A percentile compares a stretch with the other conserved stretches of the same genome.
Conservation (phyloP, 2,113 vertebrate genomes). For the Donacobius atricapilla region DNA sequence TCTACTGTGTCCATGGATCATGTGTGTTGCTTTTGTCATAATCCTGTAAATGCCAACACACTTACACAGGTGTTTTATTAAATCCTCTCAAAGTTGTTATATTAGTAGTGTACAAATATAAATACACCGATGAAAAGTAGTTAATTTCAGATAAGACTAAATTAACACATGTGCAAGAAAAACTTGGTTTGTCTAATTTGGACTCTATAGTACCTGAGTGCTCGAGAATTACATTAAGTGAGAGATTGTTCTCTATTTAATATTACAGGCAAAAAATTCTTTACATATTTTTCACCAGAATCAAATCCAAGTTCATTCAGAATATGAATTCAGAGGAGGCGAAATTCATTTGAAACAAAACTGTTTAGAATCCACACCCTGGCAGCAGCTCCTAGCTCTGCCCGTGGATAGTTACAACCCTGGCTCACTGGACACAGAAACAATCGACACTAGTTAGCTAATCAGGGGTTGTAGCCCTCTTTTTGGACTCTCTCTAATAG, state of each 20-base stretch:
- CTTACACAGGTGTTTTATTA: neutral
- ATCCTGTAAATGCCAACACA: neutral
- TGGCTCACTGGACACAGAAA: neutral
- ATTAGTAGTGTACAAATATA: neutral
- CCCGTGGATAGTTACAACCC: neutral
- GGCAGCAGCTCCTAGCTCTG: neutral
- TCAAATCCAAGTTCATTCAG: neutral
- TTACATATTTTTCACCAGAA: neutral
- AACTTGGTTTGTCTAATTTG: neutral
- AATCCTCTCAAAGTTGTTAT: neutral
- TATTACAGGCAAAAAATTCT: neutral
- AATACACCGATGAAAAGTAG: neutral
- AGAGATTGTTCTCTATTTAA: neutral
- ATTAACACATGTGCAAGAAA: neutral
- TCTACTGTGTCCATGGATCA: neutral
- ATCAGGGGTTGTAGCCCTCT: neutral
- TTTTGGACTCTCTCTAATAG: neutral
- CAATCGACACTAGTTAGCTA: rapidly evolving
- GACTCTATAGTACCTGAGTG: neutral
- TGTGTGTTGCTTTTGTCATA: neutral
- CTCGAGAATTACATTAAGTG: neutral
- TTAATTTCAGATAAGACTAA: neutral
- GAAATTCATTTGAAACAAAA: neutral
- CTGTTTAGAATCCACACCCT: neutral
- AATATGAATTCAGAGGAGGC: neutral